Conservation (phyloP, 2,113 vertebrate genomes). For the Coracopsis vasa region DNA sequence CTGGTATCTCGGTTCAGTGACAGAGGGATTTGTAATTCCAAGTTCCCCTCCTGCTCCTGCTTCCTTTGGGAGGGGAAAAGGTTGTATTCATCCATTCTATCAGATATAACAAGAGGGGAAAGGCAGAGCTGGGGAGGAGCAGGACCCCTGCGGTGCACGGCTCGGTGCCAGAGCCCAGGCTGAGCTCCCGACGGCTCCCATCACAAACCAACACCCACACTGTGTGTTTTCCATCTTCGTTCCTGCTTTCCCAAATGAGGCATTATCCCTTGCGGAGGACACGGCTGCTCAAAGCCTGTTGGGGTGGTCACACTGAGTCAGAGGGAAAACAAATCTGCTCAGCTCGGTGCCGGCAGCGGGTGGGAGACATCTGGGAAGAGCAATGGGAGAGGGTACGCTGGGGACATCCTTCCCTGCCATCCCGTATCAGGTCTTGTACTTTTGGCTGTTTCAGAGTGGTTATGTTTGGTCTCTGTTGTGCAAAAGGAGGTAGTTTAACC, state of each 20-base stretch:
- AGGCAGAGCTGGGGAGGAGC: neutral
- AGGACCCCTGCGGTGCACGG: accelerated
- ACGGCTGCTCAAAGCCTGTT: neutral
- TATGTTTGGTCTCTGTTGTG: neutral
- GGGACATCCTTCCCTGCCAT: neutral
- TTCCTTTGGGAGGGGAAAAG: neutral
- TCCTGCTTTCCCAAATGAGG: neutral
- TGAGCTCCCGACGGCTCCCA: accelerated
- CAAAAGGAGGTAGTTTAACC: neutral
- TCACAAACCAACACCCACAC: neutral
- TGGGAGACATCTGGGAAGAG: neutral
- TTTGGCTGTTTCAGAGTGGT: neutral
- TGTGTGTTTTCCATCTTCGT: neutral
- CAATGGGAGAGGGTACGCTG: accelerated
- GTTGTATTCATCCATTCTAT: neutral
- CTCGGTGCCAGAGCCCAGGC: neutral
- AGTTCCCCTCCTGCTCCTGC: neutral
- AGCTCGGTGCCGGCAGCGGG: accelerated
- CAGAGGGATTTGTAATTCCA: neutral
- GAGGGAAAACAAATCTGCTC: neutral
- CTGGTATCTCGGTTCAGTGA: neutral
- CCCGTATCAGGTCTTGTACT: accelerated
- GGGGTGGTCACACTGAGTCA: neutral
- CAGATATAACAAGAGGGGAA: neutral
- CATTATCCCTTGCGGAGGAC: neutral